A percentile compares a stretch with the other conserved stretches of the same genome.
phyloP scores from a whole-genome alignment of 2,888 invertebrate genomes.

The Dyspetes luteomarginatus region DNA sequence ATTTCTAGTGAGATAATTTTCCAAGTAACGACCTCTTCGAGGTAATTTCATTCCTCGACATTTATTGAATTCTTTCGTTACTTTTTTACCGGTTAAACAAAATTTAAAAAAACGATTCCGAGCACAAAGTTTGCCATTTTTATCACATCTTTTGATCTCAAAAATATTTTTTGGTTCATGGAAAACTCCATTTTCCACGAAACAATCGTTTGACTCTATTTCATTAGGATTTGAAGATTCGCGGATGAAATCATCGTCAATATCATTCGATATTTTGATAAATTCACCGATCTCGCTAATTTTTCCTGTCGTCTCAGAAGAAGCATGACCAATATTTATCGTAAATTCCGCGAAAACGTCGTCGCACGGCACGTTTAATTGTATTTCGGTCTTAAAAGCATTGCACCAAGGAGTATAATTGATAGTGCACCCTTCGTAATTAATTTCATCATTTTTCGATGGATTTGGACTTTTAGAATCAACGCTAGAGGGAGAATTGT shows the following conservation, averaged over 20 bases:
- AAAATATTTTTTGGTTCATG: not conserved
- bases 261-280: too few relatives aligned
- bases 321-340: conserved; percentile 35
- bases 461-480: not conserved
- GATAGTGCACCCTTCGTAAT: conserved; percentile 1
- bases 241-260: not conserved
- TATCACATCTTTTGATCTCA: not conserved
- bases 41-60: conserved; percentile 23
- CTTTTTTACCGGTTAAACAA: conserved; percentile 22
- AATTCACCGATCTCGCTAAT: not conserved
- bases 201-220: not conserved
- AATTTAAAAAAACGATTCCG: conserved; percentile 31
- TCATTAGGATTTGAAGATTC: not conserved
- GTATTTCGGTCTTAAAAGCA: conserved; percentile 51
- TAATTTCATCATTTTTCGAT: conserved; percentile 8
- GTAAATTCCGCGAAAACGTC: conserved; percentile 60
- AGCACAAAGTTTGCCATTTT: conserved; percentile 11
- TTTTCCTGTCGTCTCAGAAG: not conserved
- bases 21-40: conserved; percentile 56
- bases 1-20: conserved; percentile 57
- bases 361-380: conserved; percentile 36
- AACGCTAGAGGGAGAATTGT: not conserved
- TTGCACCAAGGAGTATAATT: conserved; percentile 61
- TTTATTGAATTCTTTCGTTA: not conserved
- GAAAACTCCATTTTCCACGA: not conserved